phyloP scores from a whole-genome alignment of 2,113 vertebrate genomes.

The Scophthalmus maximus region DNA sequence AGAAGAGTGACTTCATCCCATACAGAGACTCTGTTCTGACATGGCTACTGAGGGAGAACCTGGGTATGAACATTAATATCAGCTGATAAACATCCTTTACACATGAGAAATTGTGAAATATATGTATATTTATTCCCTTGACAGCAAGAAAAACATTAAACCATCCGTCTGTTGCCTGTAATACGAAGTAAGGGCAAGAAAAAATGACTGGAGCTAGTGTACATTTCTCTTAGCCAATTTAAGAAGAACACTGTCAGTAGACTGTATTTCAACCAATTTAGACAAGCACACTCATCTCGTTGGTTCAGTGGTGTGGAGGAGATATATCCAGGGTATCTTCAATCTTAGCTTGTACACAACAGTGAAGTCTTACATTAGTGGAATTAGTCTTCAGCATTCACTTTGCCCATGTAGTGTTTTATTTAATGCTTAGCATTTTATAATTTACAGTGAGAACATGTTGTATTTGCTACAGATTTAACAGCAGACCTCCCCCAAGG shows the following conservation, averaged over 20 bases:
- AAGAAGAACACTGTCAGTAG: slow-evolving; percentile 62
- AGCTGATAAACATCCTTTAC: background rate
- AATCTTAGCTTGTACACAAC: slow-evolving; percentile 6
- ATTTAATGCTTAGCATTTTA: background rate
- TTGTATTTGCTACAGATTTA: background rate
- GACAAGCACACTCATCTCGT: slow-evolving; percentile 32
- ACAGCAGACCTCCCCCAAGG: no score
- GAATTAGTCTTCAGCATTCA: background rate
- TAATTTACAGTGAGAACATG: rapidly evolving
- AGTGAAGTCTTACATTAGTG: slow-evolving; percentile 3
- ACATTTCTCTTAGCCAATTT: slow-evolving; percentile 48
- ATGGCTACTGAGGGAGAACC: slow-evolving; percentile 98
- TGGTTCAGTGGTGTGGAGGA: slow-evolving; percentile 8
- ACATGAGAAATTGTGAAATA: background rate
- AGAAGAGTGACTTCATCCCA: slow-evolving; percentile 98
- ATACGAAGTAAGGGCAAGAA: background rate
- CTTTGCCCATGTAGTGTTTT: background rate
- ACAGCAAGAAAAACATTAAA: background rate
- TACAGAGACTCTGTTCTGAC: slow-evolving; percentile 98
- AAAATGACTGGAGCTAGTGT: slow-evolving; percentile 27
- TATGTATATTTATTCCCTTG: slow-evolving; percentile 7
- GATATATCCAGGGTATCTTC: slow-evolving; percentile 14
- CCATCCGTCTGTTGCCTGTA: slow-evolving; percentile 29
- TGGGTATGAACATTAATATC: slow-evolving; percentile 84
- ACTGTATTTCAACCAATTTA: slow-evolving; percentile 59